A percentile compares a stretch with the other conserved stretches of the same genome.
Evolutionary conservation across 2,888 invertebrate genomes (phyloP).

Genomic region (Apomyelois bistriatella): DNA sequence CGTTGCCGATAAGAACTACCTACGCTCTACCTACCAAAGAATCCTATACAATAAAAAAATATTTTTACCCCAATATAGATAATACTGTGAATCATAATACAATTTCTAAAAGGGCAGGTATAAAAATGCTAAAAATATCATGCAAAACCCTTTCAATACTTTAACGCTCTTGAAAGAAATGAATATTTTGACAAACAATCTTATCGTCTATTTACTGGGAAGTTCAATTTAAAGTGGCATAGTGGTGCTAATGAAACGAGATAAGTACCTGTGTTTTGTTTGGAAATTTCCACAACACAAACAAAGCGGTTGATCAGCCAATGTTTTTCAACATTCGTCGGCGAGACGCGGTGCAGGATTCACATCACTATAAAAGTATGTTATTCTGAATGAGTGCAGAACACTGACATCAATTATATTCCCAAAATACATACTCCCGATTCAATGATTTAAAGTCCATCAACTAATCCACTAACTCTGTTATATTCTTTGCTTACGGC

Average conservation of each 20-base stretch:
- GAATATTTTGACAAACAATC: too few species aligned
- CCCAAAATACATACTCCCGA: neutral
- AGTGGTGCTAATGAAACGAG: constrained; percentile 14
- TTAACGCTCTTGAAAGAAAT: too few species aligned
- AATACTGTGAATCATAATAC: neutral
- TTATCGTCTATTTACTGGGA: too few species aligned
- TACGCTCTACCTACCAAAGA: constrained; percentile 25
- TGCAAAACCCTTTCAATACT: too few species aligned
- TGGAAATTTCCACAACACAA: constrained; percentile 64
- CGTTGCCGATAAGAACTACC: constrained; percentile 38
- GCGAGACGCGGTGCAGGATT: constrained; percentile 3
- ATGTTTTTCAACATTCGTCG: constrained; percentile 40
- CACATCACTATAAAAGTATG: constrained; percentile 5
- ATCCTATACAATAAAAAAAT: too few species aligned
- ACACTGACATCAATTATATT: neutral
- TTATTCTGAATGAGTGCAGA: constrained; percentile 1
- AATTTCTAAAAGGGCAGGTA: neutral
- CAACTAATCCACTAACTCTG: neutral
- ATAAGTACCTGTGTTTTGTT: constrained; percentile 43
- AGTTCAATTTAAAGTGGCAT: too few species aligned
- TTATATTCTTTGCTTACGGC: too few species aligned
- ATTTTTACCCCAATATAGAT: neutral
- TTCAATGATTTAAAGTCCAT: neutral
- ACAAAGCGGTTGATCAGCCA: constrained; percentile 42
- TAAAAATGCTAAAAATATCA: too few species aligned